Evolutionary conservation across 2,113 vertebrate species (phyloP).

Genomic region (Hipposideros armiger): DNA sequence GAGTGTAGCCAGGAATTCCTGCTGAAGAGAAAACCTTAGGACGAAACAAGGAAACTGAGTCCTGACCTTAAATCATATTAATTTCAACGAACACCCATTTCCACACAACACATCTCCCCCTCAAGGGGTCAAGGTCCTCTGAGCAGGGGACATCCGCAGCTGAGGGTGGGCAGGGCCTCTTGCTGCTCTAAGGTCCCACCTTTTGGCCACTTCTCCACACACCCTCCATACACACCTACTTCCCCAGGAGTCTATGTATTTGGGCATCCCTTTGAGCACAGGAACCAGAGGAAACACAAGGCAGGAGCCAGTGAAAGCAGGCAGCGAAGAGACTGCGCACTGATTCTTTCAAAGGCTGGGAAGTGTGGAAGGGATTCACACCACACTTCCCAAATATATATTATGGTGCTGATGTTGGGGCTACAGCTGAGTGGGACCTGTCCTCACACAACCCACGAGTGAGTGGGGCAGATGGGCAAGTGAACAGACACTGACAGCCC

Average conservation of each 20-base stretch:
- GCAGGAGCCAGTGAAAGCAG: fast-evolving
- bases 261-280: not conserved
- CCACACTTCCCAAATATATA: not conserved
- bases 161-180: not conserved
- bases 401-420: not conserved
- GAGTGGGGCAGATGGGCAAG: not conserved
- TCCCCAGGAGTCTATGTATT: not conserved
- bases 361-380: not conserved
- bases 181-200: no score
- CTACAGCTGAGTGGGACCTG: no score
- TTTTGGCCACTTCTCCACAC: not conserved
- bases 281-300: not conserved
- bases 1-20: not conserved
- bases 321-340: fast-evolving
- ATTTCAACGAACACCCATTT: not conserved
- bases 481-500: not conserved
- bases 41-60: not conserved
- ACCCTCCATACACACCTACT: not conserved
- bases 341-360: not conserved
- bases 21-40: not conserved
- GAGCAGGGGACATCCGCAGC: not conserved
- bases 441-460: not conserved
- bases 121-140: no score
- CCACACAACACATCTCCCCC: not conserved
- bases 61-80: not conserved